phyloP scores from a whole-genome alignment of 2,888 invertebrate species.

The Autographa gamma region DNA sequence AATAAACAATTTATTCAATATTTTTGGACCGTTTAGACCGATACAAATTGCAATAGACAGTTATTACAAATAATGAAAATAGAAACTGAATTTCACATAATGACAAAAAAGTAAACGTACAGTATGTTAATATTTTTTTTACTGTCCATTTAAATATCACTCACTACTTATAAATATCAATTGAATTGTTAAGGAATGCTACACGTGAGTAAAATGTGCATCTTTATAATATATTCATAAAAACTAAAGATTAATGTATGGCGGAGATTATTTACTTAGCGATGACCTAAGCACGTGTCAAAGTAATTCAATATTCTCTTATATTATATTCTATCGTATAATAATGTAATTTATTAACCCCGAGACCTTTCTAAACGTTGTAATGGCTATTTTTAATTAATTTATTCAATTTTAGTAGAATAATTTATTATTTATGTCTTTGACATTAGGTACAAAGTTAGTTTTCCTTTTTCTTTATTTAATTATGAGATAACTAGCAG shows the following conservation, averaged over 20 bases:
- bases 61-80: too few species aligned
- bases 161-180: too few species aligned
- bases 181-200: not conserved
- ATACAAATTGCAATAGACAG: too few species aligned
- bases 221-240: not conserved
- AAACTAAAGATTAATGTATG: constrained; percentile 11
- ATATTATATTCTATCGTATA: not conserved
- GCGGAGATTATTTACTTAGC: constrained; percentile 17
- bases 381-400: not conserved
- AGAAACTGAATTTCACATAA: too few species aligned
- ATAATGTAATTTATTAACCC: not conserved
- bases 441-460: not conserved
- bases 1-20: too few species aligned
- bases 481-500: too few species aligned
- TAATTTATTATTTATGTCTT: not conserved
- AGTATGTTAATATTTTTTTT: too few species aligned
- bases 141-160: too few species aligned
- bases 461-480: not conserved
- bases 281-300: constrained; percentile 28
- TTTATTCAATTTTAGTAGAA: not conserved
- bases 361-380: not conserved
- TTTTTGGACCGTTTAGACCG: too few species aligned
- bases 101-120: too few species aligned
- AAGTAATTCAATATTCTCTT: constrained; percentile 8
- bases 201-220: constrained; percentile 8